These are phyloP conservation scores for Eilema caniola DNA, from an alignment of 2,888 invertebrate species.

Conservation along the genomic window DNA sequence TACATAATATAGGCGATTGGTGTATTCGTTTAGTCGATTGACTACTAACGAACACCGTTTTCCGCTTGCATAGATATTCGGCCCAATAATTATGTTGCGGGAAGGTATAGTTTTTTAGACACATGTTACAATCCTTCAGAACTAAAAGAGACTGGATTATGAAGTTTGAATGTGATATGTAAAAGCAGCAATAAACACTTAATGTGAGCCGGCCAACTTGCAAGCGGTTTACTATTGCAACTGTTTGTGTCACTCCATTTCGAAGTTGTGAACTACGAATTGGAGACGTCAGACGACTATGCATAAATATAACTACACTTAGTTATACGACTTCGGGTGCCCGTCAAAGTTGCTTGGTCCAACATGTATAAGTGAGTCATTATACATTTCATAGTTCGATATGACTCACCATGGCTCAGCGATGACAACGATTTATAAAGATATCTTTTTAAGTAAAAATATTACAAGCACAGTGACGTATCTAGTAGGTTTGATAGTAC, in stretches of 20 bases:
- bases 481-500: constrained; percentile 64
- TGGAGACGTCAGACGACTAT: neutral
- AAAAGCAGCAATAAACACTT: no score
- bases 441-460: constrained; percentile 32
- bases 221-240: no score
- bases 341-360: neutral
- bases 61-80: no score
- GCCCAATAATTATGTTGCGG: no score
- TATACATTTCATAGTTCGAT: neutral
- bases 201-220: no score
- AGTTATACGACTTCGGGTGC: no score
- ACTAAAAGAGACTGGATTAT: no score
- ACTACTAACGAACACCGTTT: no score
- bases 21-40: neutral
- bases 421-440: neutral
- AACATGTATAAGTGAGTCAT: neutral
- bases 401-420: neutral
- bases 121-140: neutral
- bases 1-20: neutral
- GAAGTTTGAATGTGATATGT: no score
- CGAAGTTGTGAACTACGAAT: neutral
- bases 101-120: no score
- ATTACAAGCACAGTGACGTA: constrained; percentile 49
- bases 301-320: neutral
- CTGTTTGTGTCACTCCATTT: neutral